Evolutionary conservation across 2,113 vertebrate species (phyloP).

Genomic region (Ceyx melanurus): DNA sequence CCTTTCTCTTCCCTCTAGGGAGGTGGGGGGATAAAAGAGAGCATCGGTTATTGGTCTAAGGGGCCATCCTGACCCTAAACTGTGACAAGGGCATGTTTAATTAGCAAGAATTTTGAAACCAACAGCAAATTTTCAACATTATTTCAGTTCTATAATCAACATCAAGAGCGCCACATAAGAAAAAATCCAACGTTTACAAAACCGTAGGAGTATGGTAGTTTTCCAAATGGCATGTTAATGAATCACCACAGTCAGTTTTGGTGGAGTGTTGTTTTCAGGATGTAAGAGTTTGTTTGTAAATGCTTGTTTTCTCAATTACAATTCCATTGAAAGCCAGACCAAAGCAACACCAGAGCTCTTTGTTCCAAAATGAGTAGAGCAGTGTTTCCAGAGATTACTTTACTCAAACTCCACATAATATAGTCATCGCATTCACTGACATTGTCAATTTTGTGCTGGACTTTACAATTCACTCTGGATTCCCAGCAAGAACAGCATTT

Average conservation of each 20-base stretch:
- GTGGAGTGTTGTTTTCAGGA: constrained; percentile 7
- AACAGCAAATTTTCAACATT: background rate
- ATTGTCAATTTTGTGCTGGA: background rate
- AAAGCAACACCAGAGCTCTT: constrained; percentile 53
- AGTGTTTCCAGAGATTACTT: constrained; percentile 58
- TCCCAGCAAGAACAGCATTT: constrained; percentile 23
- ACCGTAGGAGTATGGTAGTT: background rate
- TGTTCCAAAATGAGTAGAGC: constrained; percentile 46
- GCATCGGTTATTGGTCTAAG: no score
- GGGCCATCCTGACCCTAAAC: no score
- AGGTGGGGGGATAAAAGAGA: no score
- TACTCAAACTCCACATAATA: constrained; percentile 47
- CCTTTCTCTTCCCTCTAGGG: no score
- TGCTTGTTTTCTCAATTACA: constrained; percentile 53
- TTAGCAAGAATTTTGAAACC: background rate
- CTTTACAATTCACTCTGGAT: background rate
- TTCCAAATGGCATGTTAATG: background rate
- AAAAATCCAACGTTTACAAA: background rate
- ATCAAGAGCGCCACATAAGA: background rate
- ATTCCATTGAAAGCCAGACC: constrained; percentile 52
- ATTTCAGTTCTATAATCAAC: background rate
- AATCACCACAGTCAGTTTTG: background rate
- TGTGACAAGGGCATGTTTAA: background rate
- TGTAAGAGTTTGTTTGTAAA: constrained; percentile 53
- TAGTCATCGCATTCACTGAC: constrained; percentile 39